Percentiles rank a stretch among this genome's conserved stretches.
Evolutionary conservation across 2,113 vertebrate species (phyloP).

Genomic region (Anoura caudifer): DNA sequence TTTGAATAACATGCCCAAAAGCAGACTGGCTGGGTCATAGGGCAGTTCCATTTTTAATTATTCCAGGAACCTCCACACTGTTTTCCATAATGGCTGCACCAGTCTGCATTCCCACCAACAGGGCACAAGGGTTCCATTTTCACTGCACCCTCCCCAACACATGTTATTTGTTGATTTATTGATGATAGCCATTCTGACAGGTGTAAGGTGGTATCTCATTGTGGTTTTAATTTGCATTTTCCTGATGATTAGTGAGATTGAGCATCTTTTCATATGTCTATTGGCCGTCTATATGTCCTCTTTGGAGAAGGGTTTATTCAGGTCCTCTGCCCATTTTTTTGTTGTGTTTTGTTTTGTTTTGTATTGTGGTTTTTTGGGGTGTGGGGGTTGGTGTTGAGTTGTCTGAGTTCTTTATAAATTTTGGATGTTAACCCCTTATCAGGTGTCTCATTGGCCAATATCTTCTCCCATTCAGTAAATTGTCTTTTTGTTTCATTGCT

Average conservation of each 20-base stretch:
- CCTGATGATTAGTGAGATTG: not conserved
- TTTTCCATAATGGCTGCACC: not conserved
- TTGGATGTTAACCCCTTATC: not conserved
- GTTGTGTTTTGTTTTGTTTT: not conserved
- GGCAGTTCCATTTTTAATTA: not conserved
- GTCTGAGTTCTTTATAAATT: not conserved
- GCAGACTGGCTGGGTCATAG: not conserved
- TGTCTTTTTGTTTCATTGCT: not conserved
- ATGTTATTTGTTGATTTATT: not conserved
- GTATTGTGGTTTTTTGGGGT: no score
- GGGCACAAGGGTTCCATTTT: not conserved
- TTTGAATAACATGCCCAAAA: not conserved
- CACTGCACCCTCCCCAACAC: not conserved
- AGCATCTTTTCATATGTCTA: not conserved
- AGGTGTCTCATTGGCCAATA: not conserved
- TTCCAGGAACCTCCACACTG: not conserved
- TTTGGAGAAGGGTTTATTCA: not conserved
- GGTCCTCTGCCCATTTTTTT: not conserved
- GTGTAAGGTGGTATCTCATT: not conserved
- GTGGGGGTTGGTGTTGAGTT: not conserved
- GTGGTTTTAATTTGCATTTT: not conserved
- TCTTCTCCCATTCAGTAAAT: not conserved
- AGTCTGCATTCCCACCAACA: not conserved
- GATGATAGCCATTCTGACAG: not conserved
- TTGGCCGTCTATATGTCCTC: not conserved